phyloP scores from a whole-genome alignment of 2,113 vertebrate genomes.

The Trachemys scripta region DNA sequence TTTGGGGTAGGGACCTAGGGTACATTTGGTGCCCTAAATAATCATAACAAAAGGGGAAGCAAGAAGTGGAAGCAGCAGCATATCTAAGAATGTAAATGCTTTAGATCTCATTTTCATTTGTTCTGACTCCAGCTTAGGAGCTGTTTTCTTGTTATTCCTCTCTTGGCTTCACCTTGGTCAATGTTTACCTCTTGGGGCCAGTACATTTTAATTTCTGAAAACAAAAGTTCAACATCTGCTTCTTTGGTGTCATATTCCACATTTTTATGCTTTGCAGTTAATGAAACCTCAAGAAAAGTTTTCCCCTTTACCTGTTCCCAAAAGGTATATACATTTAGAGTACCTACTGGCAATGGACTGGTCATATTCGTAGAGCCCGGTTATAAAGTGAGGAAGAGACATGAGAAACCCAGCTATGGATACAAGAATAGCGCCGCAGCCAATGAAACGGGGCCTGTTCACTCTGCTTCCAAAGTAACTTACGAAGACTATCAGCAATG shows the following conservation, averaged over 20 bases:
- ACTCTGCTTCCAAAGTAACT: slow-evolving; percentile 94
- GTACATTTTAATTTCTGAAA: background rate
- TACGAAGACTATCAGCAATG: slow-evolving; percentile 90
- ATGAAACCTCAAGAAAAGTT: rapidly evolving
- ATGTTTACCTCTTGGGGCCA: background rate
- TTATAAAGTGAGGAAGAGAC: slow-evolving; percentile 90
- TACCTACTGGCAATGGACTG: slow-evolving; percentile 79
- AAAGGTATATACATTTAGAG: background rate
- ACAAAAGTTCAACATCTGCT: background rate
- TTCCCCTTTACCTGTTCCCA: rapidly evolving
- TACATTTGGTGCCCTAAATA: rapidly evolving
- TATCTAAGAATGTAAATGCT: rapidly evolving
- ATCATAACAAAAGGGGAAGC: background rate
- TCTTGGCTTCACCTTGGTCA: background rate
- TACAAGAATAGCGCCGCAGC: slow-evolving; percentile 87
- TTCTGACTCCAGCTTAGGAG: background rate
- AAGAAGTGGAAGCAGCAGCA: background rate
- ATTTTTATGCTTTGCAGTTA: background rate
- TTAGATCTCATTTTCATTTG: background rate
- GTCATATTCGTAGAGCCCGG: slow-evolving; percentile 81
- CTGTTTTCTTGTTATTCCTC: background rate
- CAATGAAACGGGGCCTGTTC: slow-evolving; percentile 92
- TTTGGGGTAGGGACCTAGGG: background rate
- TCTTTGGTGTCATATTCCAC: background rate
- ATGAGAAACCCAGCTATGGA: slow-evolving; percentile 88